Evolutionary conservation across 2,113 vertebrate species (phyloP).

Genomic region (Protomyctophum bolini): DNA sequence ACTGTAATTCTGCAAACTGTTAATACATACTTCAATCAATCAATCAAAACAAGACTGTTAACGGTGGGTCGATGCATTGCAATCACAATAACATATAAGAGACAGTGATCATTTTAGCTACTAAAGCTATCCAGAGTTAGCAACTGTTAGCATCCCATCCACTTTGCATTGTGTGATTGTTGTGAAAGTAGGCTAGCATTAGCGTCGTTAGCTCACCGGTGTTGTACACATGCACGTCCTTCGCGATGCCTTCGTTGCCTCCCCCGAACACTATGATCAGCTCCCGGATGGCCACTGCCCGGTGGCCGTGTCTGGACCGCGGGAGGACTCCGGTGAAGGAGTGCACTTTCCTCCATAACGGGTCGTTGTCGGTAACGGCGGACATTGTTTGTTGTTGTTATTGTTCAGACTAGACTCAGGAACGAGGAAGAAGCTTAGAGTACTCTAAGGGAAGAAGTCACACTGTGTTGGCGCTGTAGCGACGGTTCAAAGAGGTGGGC

Average conservation of each 20-base stretch:
- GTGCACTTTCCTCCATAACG: slow-evolving; percentile 87
- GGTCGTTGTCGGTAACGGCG: slow-evolving; percentile 72
- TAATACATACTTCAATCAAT: too few relatives aligned
- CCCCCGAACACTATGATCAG: slow-evolving; percentile 93
- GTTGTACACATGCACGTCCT: slow-evolving; percentile 95
- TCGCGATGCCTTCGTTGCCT: slow-evolving; percentile 94
- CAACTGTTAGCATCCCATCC: too few relatives aligned
- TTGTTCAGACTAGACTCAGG: too few relatives aligned
- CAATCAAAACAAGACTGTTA: too few relatives aligned
- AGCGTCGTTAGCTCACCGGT: slow-evolving; percentile 80
- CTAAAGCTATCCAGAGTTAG: too few relatives aligned
- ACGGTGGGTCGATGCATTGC: too few relatives aligned
- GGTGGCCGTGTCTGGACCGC: slow-evolving; percentile 92
- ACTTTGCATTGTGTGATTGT: too few relatives aligned
- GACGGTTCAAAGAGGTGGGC: slow-evolving; percentile 56
- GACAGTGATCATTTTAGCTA: too few relatives aligned
- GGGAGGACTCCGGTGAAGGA: slow-evolving; percentile 88
- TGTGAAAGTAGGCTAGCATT: slow-evolving; percentile 23
- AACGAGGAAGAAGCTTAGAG: neutral
- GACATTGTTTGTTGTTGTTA: slow-evolving; percentile 59
- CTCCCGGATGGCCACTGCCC: slow-evolving; percentile 90
- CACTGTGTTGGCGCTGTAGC: slow-evolving; percentile 62
- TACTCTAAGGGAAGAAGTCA: neutral
- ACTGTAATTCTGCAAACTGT: too few relatives aligned
- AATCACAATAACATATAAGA: too few relatives aligned